Evolutionary conservation across 1,140 invertebrate genomes (phyloP).

Genomic region (Epicauta chinensis): DNA sequence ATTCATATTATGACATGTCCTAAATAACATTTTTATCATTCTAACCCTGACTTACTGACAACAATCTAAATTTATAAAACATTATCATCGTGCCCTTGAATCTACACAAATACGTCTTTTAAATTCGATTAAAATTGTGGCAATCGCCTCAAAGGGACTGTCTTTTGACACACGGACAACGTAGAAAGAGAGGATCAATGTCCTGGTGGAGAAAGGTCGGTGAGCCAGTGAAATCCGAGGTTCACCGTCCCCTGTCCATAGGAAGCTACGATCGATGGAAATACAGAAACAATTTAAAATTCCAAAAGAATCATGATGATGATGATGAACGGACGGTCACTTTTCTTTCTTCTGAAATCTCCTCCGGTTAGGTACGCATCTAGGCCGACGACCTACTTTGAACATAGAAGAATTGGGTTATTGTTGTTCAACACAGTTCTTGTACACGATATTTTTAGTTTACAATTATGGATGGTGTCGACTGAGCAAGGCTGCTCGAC

Average conservation of each 20-base stretch:
- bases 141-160: too few relatives aligned
- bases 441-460: conserved; percentile 10
- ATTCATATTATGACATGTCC: too few relatives aligned
- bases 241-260: conserved; percentile 11
- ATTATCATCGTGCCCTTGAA: too few relatives aligned
- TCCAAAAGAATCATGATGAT: not conserved
- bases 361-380: conserved; percentile 9
- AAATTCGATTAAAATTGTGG: too few relatives aligned
- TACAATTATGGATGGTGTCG: conserved; percentile 11
- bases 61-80: too few relatives aligned
- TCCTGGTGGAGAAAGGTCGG: conserved; percentile 26
- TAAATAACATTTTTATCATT: too few relatives aligned
- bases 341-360: conserved; percentile 19
- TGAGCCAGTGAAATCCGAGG: conserved; percentile 28
- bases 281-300: too few relatives aligned
- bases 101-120: too few relatives aligned
- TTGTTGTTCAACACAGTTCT: conserved; percentile 4
- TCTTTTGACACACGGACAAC: too few relatives aligned
- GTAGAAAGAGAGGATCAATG: conserved; percentile 12
- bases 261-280: too few relatives aligned
- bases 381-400: conserved; percentile 24
- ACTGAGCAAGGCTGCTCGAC: too few relatives aligned
- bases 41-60: too few relatives aligned
- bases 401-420: conserved; percentile 24
- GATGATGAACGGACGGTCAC: conserved; percentile 15